phyloP scores from a whole-genome alignment of 1,140 invertebrate species.

The Megalonaias nervosa region DNA sequence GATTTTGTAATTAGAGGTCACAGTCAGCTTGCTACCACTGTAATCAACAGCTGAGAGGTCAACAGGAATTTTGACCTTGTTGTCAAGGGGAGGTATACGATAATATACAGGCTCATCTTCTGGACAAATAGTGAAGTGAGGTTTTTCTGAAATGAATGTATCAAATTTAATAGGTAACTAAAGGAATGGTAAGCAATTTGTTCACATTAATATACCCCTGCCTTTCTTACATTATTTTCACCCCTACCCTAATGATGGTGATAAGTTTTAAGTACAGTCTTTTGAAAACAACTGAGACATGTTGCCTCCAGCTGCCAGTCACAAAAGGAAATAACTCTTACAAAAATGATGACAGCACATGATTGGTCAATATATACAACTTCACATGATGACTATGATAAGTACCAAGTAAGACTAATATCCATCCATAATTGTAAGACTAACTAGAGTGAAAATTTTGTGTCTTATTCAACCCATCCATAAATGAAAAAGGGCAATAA shows the following conservation, averaged over 20 bases:
- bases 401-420: too few species aligned
- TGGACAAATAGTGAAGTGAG: constrained; percentile 48
- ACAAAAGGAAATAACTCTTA: too few species aligned
- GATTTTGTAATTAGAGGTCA: constrained; percentile 38
- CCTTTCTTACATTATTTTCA: not conserved
- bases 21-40: constrained; percentile 29
- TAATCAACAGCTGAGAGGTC: constrained; percentile 40
- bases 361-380: too few species aligned
- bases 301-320: too few species aligned
- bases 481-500: too few species aligned
- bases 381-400: too few species aligned
- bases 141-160: constrained; percentile 26
- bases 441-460: too few species aligned
- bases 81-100: constrained; percentile 31
- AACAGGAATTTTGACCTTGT: constrained; percentile 28
- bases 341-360: too few species aligned
- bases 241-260: not conserved
- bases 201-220: not conserved
- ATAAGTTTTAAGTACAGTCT: too few species aligned
- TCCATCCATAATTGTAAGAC: too few species aligned
- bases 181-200: not conserved
- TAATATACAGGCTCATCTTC: constrained; percentile 27
- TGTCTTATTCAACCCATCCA: too few species aligned
- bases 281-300: too few species aligned
- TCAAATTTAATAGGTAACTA: not conserved